Evolutionary conservation across 23 tunicate genomes (phyloP), one percentile per base, ranked within the genome.

Genomic region (Trididemnum clinides): DNA sequence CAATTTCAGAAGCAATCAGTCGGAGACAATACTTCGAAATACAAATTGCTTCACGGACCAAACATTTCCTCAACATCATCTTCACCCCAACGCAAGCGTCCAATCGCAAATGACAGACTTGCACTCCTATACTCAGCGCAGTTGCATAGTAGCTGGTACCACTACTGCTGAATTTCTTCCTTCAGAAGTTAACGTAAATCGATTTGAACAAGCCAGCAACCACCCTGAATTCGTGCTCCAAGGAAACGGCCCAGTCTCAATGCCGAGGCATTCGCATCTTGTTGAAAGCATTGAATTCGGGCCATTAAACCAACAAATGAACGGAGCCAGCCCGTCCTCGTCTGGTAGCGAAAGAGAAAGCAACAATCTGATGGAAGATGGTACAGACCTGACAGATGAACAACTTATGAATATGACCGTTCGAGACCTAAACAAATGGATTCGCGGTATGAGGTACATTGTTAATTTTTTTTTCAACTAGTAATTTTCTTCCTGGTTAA

Each of bases 361-460:
- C 20, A n/a, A 12, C 25, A 15, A 44, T 15, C 10, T 10, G 15
- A 10, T 15, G 12, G 15, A 44, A 10, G 12, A 15, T 7, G 10
- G 10, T 15, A 59, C 25, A 25, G 44, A 35, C 10, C 77, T 91
- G 12, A 87, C 84, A 4, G 96, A 91, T 72, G 89, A 82, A 21
- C 82, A 91, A 39, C 81, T 91, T 0, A 91, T 64, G 0, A 33
- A 79, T 7, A 86, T 91, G 84, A 80, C 90, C 3, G 90, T 86
- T 27, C 84, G 90, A 31, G 96, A 91, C 21, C 88, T 91, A 1
- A 91, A 91, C 80, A 63, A 88, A 71, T 72, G 90, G 85, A 63
- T 91, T 3, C 96, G 96, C 32, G 96, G 96, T 20, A 28, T 86
- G 64, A 86, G 96, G 96, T 91, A 39, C 1, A 15, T 15, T 44